Base-by-base conservation (phyloP, 2,113 vertebrate genomes). In the Antigone vipio region DNA sequence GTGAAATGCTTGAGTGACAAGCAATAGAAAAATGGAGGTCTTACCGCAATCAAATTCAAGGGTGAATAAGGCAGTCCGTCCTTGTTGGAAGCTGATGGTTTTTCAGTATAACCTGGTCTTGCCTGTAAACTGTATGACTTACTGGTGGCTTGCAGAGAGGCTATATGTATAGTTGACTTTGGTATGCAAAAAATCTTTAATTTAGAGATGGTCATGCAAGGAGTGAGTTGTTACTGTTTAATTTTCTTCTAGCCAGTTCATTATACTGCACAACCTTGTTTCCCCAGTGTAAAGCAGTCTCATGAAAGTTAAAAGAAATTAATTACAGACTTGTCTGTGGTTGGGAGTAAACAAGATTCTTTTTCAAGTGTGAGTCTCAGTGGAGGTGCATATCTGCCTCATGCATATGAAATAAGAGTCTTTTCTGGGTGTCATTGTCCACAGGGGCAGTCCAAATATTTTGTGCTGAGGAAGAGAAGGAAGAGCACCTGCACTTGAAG, bases 341-440 rank as follows among this genome's bases (percentile, higher is more conserved):
- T 40, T 80, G 73, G 73, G 47, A 83, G 52, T 96, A 96, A 94
- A 93, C 85, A 96, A 69, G 53, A 53, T 85, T 94, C 56, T 85
- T 93, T 94, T 89, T 62, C 53, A 18, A 44, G 47, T 42, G 16
- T 52, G 29, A 62, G 42, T 85, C 82, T 77, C 60, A 9, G 68
- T 91, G 84, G 84, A 94, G 64, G 40, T 77, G 42, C 3, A 0
- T 89, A 27, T 83, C 21, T 52, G 34, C 71, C 55, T 93, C 44
- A n/a, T 91, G 90, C 82, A 72, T 90, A 72, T 67, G 58, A 94
- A 87, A 74, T 74, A 53, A 88, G 62, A 84, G 18, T 59, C 73
- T 62, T 95, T 94, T 62, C 66, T 81, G 60, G 26, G 30, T 94
- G 69, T 63, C 56, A 71, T 44, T 90, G 49, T 82, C 52, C 85